Evolutionary conservation across 2,113 vertebrate genomes (phyloP).

Genomic region (Vidua macroura): DNA sequence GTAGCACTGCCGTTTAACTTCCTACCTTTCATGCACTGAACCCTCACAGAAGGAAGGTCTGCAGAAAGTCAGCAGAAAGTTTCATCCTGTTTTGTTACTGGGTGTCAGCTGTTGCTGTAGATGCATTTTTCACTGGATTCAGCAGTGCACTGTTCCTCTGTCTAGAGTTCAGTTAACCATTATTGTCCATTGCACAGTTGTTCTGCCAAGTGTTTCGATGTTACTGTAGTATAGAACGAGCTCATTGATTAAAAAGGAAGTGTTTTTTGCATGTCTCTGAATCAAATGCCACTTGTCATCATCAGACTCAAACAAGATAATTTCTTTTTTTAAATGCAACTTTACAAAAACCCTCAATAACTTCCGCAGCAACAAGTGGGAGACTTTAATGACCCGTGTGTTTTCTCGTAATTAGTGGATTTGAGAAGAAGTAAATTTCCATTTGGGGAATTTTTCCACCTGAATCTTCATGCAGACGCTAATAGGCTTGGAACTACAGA

Average conservation of each 20-base stretch:
- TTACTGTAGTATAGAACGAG: background rate
- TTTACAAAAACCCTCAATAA: background rate
- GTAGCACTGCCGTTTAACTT: background rate
- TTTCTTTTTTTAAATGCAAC: background rate
- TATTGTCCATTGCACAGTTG: background rate
- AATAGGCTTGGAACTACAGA: slow-evolving; percentile 60
- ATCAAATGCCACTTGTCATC: background rate
- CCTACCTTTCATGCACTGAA: background rate
- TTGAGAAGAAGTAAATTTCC: slow-evolving; percentile 49
- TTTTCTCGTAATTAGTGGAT: slow-evolving; percentile 53
- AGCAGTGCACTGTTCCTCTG: background rate
- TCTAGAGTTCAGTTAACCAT: background rate
- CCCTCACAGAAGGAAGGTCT: background rate
- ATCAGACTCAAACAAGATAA: background rate
- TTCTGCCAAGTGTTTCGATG: background rate
- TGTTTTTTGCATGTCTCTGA: background rate
- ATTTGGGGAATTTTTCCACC: slow-evolving; percentile 57
- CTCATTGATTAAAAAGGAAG: background rate
- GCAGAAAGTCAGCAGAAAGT: background rate
- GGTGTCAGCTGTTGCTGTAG: background rate
- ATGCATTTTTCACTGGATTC: background rate
- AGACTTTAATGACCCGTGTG: slow-evolving; percentile 12
- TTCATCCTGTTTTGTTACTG: background rate
- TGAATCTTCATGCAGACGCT: slow-evolving; percentile 48
- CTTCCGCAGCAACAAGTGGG: background rate